Evolutionary conservation across 1,140 invertebrate species (phyloP).

Genomic region (Anagrus nilaparvatae): DNA sequence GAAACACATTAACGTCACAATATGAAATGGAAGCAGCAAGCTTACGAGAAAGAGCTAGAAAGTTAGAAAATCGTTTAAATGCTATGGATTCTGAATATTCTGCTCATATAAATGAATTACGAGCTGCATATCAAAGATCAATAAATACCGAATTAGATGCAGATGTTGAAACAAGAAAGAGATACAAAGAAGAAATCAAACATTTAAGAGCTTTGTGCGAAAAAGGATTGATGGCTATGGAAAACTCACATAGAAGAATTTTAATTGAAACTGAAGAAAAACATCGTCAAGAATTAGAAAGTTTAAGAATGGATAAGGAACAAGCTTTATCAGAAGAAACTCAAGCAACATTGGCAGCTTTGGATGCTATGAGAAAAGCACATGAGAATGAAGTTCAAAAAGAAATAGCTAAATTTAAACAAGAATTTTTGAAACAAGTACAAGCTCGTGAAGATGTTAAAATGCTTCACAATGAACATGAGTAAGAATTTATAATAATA

Average conservation of each 20-base stretch:
- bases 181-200: constrained; percentile 79
- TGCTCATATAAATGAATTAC: constrained; percentile 62
- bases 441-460: constrained; percentile 49
- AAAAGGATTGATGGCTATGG: constrained; percentile 77
- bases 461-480: constrained; percentile 47
- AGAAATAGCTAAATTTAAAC: constrained; percentile 78
- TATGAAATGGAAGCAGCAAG: constrained; percentile 41
- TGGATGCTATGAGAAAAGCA: constrained; percentile 87
- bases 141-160: constrained; percentile 38
- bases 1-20: constrained; percentile 31
- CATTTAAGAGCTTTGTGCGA: constrained; percentile 74
- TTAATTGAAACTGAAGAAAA: constrained; percentile 76
- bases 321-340: constrained; percentile 83
- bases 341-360: constrained; percentile 66
- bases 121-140: constrained; percentile 57
- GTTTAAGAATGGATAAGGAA: constrained; percentile 70
- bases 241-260: constrained; percentile 76
- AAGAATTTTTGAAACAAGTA: constrained; percentile 69
- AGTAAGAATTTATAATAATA: constrained; percentile 44
- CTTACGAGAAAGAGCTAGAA: constrained; percentile 50
- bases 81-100: constrained; percentile 66
- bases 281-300: constrained; percentile 65
- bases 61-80: constrained; percentile 55
- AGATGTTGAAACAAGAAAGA: constrained; percentile 59
- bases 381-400: constrained; percentile 84